phyloP scores from a whole-genome alignment of 2,797 vertebrate genomes.

The Chelon auratus region DNA sequence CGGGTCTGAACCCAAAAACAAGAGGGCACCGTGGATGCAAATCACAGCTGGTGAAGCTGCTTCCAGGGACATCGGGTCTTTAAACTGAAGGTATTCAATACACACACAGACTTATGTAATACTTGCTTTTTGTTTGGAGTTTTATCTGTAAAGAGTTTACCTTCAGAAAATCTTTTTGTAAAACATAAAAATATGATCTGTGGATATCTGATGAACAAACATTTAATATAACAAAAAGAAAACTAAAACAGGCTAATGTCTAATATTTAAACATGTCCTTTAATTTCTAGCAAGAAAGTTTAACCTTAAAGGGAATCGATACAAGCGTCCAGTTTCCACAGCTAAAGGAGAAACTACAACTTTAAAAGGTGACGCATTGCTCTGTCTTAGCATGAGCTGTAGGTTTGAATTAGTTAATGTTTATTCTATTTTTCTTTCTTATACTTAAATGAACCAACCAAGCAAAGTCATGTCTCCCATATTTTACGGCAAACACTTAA shows the following conservation, averaged over 20 bases:
- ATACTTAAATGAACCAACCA: too few species aligned
- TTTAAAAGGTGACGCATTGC: too few species aligned
- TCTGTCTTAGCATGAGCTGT: too few species aligned
- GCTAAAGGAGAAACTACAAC: neutral
- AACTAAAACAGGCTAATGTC: too few species aligned
- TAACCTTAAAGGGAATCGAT: neutral
- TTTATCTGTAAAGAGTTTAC: neutral
- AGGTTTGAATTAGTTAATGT: neutral
- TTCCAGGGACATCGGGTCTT: slow-evolving; percentile 31
- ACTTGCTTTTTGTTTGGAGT: neutral
- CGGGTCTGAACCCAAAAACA: slow-evolving; percentile 52
- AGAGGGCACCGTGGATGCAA: slow-evolving; percentile 40
- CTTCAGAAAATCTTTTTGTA: neutral
- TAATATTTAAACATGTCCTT: too few species aligned
- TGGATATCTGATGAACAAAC: too few species aligned
- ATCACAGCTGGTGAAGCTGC: slow-evolving; percentile 35
- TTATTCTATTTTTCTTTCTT: neutral
- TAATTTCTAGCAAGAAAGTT: neutral
- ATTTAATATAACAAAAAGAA: neutral
- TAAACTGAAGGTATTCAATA: slow-evolving; percentile 42
- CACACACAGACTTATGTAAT: neutral
- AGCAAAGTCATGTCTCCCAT: too few species aligned
- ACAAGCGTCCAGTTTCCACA: neutral
- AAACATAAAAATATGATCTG: neutral
- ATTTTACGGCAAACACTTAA: neutral